A percentile compares a stretch with the other conserved stretches of the same genome.
Conservation (phyloP, 2,113 vertebrate genomes). For the Heptranchias perlo region DNA sequence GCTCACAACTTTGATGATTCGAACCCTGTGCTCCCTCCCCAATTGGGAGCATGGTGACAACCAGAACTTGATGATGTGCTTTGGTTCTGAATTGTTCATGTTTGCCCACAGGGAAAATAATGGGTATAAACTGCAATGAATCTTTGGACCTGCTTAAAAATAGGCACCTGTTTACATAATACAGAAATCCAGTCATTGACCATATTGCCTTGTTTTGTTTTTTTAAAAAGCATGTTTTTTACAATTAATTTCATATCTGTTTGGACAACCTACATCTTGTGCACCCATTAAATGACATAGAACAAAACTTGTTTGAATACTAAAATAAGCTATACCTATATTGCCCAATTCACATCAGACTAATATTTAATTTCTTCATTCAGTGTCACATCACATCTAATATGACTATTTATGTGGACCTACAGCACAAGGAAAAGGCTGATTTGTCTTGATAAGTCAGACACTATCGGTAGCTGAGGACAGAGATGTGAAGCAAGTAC, state of each 20-base stretch:
- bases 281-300: neutral
- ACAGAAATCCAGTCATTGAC: neutral
- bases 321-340: neutral
- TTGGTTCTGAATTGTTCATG: neutral
- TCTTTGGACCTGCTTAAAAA: neutral
- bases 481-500: neutral
- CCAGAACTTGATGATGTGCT: neutral
- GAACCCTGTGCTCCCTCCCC: too few relatives aligned
- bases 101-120: neutral
- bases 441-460: neutral
- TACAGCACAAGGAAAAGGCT: neutral
- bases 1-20: neutral
- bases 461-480: neutral
- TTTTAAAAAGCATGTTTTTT: neutral
- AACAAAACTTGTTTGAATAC: neutral
- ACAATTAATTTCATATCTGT: neutral
- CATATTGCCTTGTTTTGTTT: neutral
- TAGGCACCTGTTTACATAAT: neutral
- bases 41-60: neutral
- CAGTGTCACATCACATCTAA: neutral
- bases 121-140: neutral
- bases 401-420: neutral
- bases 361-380: neutral
- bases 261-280: neutral
- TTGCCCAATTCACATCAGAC: neutral